These are phyloP conservation scores for Morpho deidamia DNA, from an alignment of 2,888 invertebrate species.

Conservation along the genomic window DNA sequence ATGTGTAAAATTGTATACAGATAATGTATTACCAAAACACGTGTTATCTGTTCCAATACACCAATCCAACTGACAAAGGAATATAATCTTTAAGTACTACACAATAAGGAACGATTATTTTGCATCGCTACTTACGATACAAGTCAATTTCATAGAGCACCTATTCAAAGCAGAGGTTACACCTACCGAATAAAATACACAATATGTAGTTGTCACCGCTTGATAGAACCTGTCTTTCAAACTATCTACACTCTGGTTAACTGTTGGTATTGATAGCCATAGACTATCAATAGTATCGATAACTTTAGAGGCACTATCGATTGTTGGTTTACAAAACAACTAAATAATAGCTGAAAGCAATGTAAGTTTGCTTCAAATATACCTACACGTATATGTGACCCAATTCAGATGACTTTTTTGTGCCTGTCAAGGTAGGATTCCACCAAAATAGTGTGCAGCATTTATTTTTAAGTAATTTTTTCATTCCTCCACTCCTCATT, in stretches of 20 bases:
- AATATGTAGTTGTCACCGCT: slow-evolving; percentile 74
- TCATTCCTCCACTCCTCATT: no score
- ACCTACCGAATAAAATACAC: slow-evolving; percentile 67
- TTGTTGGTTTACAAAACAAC: no score
- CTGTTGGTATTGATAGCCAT: no score
- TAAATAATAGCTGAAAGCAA: no score
- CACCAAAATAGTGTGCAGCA: no score
- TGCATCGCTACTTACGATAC: slow-evolving; percentile 26
- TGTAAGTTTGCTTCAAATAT: no score
- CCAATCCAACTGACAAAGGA: slow-evolving; percentile 1
- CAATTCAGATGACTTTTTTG: no score
- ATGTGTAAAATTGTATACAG: background rate
- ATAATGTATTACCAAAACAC: slow-evolving; percentile 29
- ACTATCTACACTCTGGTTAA: slow-evolving; percentile 46
- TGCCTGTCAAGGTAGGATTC: no score
- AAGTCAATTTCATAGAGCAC: slow-evolving; percentile 55
- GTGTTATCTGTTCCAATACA: slow-evolving; percentile 20
- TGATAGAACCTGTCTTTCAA: slow-evolving; percentile 76
- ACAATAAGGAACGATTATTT: slow-evolving; percentile 14
- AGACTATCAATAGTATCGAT: no score
- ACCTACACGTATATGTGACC: no score
- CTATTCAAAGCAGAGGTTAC: slow-evolving; percentile 58
- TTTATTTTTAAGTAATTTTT: no score
- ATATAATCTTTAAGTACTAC: slow-evolving; percentile 9
- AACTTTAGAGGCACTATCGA: no score